These are phyloP conservation scores for Kryptolebias ocellatus DNA, from an alignment of 2,797 vertebrate species.

Conservation along the genomic window DNA sequence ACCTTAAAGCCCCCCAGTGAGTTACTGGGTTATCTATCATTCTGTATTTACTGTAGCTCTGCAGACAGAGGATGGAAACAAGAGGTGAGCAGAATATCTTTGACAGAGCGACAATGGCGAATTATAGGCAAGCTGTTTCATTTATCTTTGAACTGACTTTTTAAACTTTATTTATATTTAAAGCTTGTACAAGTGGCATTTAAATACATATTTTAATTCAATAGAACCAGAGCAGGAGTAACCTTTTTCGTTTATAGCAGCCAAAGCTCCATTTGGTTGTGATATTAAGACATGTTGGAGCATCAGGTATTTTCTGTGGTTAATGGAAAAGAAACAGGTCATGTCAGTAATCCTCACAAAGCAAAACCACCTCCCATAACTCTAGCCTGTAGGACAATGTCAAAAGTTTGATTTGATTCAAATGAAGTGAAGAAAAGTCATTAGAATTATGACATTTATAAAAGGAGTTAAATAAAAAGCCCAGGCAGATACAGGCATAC, in stretches of 20 bases:
- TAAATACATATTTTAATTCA: conserved; percentile 4
- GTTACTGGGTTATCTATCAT: conserved; percentile 56
- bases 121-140: conserved; percentile 40
- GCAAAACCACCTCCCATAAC: no score
- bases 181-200: neutral
- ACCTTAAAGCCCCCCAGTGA: conserved; percentile 30
- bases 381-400: no score
- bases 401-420: no score
- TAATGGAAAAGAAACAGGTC: neutral
- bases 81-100: conserved; percentile 17
- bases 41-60: conserved; percentile 44
- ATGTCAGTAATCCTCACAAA: no score
- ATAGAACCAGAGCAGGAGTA: conserved; percentile 12
- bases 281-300: conserved; percentile 65
- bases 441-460: no score
- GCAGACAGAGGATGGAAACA: conserved; percentile 10
- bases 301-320: conserved; percentile 67
- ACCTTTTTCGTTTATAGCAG: conserved; percentile 28
- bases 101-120: conserved; percentile 21
- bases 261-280: conserved; percentile 31
- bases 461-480: no score
- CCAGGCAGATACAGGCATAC: no score
- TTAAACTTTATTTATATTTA: neutral
- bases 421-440: no score
- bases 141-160: neutral